Percentiles rank a stretch among this genome's conserved stretches.
Evolutionary conservation across 1,140 invertebrate species (phyloP).

Genomic region (Episyrphus balteatus): DNA sequence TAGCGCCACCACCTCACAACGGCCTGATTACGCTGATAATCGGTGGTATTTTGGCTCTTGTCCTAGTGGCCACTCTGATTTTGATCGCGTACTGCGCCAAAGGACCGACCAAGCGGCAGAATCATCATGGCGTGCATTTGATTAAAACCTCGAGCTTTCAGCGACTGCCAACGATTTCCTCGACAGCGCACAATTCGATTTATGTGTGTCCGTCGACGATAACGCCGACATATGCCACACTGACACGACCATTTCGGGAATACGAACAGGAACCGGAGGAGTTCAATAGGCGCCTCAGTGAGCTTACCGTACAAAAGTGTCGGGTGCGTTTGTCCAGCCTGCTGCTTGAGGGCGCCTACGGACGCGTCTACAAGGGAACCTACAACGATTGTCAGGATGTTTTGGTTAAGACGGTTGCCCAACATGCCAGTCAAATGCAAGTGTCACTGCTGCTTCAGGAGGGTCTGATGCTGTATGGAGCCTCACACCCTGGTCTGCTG

Average conservation of each 20-base stretch:
- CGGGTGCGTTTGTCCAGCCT: conserved; percentile 65
- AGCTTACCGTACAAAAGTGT: conserved; percentile 42
- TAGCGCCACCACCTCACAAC: conserved; percentile 21
- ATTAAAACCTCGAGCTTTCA: conserved; percentile 36
- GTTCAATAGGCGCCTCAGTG: conserved; percentile 34
- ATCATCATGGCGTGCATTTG: conserved; percentile 24
- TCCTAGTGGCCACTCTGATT: conserved; percentile 29
- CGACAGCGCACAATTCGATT: conserved; percentile 32
- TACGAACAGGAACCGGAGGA: conserved; percentile 36
- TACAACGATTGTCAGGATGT: conserved; percentile 69
- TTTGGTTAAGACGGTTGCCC: conserved; percentile 73
- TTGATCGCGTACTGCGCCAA: conserved; percentile 35
- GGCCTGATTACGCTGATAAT: conserved; percentile 30
- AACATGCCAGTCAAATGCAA: conserved; percentile 56
- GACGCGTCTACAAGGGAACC: conserved; percentile 76
- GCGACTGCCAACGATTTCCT: conserved; percentile 28
- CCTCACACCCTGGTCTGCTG: conserved; percentile 73
- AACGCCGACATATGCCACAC: conserved; percentile 28
- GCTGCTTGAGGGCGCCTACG: conserved; percentile 80
- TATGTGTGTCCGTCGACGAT: conserved; percentile 34
- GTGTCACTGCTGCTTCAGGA: conserved; percentile 74
- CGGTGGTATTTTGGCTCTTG: conserved; percentile 27
- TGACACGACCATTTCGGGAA: conserved; percentile 33
- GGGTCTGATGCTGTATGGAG: conserved; percentile 76
- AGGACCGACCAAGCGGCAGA: conserved; percentile 29